Evolutionary conservation across 1,140 invertebrate species (phyloP).

Genomic region (Leucophenga varia): DNA sequence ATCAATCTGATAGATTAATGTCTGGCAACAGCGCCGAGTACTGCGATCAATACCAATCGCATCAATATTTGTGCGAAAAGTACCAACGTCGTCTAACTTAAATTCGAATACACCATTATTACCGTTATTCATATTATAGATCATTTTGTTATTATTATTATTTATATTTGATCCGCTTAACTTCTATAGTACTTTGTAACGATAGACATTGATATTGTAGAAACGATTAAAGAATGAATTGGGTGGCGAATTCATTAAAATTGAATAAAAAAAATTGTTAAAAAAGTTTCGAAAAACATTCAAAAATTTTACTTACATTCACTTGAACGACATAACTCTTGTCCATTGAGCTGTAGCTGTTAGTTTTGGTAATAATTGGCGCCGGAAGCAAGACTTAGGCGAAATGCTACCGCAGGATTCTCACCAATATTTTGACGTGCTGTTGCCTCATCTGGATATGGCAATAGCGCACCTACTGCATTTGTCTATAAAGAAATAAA

Average conservation of each 20-base stretch:
- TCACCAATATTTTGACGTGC: conserved; percentile 20
- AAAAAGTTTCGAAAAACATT: conserved; percentile 1
- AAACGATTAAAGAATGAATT: conserved; percentile 28
- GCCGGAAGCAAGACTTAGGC: conserved; percentile 20
- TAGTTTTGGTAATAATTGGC: conserved; percentile 29
- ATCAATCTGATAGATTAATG: neutral
- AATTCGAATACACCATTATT: too few relatives aligned
- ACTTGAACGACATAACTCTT: conserved; percentile 16
- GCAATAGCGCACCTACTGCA: conserved; percentile 17
- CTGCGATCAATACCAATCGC: neutral
- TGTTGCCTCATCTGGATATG: conserved; percentile 21
- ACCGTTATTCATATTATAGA: too few relatives aligned
- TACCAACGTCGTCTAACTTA: too few relatives aligned
- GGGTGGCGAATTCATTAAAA: conserved; percentile 20
- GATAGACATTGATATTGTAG: conserved; percentile 18
- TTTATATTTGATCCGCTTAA: too few relatives aligned
- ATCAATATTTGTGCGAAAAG: too few relatives aligned
- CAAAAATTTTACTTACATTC: conserved; percentile 23
- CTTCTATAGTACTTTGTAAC: too few relatives aligned
- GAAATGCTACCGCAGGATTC: too few relatives aligned
- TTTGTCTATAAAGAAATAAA: conserved; percentile 5
- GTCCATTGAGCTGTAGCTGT: conserved; percentile 21
- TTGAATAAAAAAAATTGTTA: too few relatives aligned
- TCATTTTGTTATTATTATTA: too few relatives aligned
- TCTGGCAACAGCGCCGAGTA: neutral